Evolutionary conservation across 92 coral and sea anemone genomes (phyloP).

Genomic region (Heteractis magnifica): DNA sequence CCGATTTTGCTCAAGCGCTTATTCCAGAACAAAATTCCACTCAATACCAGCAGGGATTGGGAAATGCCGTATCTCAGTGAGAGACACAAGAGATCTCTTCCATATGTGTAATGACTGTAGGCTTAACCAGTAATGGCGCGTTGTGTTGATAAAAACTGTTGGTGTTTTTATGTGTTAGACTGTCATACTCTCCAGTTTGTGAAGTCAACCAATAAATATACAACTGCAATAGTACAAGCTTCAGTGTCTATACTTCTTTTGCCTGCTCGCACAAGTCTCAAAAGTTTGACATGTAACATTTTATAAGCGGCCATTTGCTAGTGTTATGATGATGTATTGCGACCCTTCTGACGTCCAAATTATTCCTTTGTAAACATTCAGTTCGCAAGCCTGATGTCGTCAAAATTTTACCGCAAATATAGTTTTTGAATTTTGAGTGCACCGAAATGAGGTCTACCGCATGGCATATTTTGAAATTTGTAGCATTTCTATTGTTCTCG

Average conservation of each 20-base stretch:
- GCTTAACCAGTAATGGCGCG: too few species aligned
- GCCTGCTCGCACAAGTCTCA: not conserved
- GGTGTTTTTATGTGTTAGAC: not conserved
- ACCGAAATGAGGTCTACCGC: not conserved
- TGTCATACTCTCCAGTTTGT: slow-evolving; percentile 1
- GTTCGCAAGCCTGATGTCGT: not conserved
- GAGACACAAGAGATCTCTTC: too few species aligned
- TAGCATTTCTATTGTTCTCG: too few species aligned
- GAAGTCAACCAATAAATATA: not conserved
- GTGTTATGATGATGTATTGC: not conserved
- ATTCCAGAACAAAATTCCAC: too few species aligned
- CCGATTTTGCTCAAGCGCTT: too few species aligned
- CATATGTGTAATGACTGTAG: too few species aligned
- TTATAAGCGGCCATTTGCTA: not conserved
- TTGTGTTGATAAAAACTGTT: too few species aligned
- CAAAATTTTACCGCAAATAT: not conserved
- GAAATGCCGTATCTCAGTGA: too few species aligned
- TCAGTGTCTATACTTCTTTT: slow-evolving; percentile 2
- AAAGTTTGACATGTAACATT: not conserved
- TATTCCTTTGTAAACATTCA: not conserved
- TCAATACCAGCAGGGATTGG: too few species aligned
- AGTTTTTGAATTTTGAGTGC: not conserved
- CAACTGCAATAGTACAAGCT: not conserved
- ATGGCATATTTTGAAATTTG: too few species aligned
- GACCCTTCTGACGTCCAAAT: not conserved